Evolutionary conservation across 2,797 vertebrate species (phyloP).

Genomic region (Scomberomorus guttatus): DNA sequence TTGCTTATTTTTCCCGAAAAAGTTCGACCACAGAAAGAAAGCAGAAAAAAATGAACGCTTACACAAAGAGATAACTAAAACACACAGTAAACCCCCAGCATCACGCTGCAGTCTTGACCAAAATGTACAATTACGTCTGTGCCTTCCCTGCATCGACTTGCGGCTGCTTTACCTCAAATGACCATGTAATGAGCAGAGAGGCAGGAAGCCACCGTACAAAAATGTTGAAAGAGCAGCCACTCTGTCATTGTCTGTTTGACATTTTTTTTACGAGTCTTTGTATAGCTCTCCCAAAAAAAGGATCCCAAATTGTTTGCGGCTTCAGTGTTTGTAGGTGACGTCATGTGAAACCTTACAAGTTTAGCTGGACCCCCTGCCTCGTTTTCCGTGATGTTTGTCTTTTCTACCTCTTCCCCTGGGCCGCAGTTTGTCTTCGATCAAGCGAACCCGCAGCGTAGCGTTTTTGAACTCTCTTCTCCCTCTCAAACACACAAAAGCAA

Average conservation of each 20-base stretch:
- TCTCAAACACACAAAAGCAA: constrained; percentile 43
- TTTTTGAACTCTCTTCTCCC: constrained; percentile 34
- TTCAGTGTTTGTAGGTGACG: constrained; percentile 62
- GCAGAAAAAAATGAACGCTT: constrained; percentile 29
- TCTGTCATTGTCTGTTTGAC: constrained; percentile 71
- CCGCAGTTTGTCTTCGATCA: constrained; percentile 60
- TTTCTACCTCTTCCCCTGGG: constrained; percentile 17
- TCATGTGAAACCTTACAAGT: constrained; percentile 60
- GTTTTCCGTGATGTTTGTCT: constrained; percentile 32
- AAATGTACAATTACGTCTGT: constrained; percentile 74
- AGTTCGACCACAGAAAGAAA: constrained; percentile 35
- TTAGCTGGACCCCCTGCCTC: constrained; percentile 42
- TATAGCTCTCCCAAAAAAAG: constrained; percentile 53
- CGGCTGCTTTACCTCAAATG: constrained; percentile 78
- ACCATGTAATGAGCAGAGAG: constrained; percentile 69
- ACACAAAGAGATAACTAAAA: constrained; percentile 59
- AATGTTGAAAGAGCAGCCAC: constrained; percentile 59
- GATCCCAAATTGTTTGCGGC: constrained; percentile 41
- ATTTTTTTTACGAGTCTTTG: constrained; percentile 64
- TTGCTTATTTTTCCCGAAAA: constrained; percentile 54
- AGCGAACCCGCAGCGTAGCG: constrained; percentile 22
- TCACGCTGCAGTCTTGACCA: constrained; percentile 48
- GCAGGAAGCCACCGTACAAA: constrained; percentile 69
- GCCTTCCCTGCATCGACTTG: constrained; percentile 62
- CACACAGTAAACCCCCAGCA: constrained; percentile 51